These are phyloP conservation scores for Candoia aspera DNA, from an alignment of 2,113 vertebrate species.

Conservation along the genomic window DNA sequence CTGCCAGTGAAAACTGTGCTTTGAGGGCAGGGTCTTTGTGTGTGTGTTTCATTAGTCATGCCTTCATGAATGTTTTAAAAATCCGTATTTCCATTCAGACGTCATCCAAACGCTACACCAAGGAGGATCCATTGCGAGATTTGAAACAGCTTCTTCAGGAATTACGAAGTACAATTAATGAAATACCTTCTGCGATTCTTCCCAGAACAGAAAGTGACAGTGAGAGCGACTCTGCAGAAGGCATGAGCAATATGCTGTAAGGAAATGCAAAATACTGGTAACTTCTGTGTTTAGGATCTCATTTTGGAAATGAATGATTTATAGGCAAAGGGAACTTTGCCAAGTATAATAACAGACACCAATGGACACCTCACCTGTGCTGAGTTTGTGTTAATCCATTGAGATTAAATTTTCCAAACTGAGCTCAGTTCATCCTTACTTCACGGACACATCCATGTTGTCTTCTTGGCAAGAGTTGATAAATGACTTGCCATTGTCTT, in stretches of 20 bases:
- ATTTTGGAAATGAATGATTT: background rate
- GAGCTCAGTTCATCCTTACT: background rate
- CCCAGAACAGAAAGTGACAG: conserved; percentile 31
- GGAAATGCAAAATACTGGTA: background rate
- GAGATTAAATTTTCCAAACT: background rate
- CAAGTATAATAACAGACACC: background rate
- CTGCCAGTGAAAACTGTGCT: background rate
- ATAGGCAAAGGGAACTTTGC: background rate
- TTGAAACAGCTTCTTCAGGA: conserved; percentile 73
- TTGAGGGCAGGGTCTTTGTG: background rate
- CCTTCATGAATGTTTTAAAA: background rate
- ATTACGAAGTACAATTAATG: conserved; percentile 65
- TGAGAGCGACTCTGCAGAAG: conserved; percentile 14
- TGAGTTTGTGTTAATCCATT: background rate
- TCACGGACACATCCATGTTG: background rate
- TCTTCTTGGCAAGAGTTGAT: background rate
- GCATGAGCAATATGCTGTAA: conserved; percentile 48
- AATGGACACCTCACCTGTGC: background rate
- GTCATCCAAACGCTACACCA: conserved; percentile 52
- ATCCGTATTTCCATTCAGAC: conserved; percentile 52
- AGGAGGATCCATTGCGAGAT: conserved; percentile 70
- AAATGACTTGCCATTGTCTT: background rate
- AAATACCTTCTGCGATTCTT: conserved; percentile 47
- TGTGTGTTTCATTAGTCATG: background rate
- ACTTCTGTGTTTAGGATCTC: background rate